phyloP scores from a whole-genome alignment of 2,113 vertebrate genomes.

The Rhegmatorhina hoffmannsi region DNA sequence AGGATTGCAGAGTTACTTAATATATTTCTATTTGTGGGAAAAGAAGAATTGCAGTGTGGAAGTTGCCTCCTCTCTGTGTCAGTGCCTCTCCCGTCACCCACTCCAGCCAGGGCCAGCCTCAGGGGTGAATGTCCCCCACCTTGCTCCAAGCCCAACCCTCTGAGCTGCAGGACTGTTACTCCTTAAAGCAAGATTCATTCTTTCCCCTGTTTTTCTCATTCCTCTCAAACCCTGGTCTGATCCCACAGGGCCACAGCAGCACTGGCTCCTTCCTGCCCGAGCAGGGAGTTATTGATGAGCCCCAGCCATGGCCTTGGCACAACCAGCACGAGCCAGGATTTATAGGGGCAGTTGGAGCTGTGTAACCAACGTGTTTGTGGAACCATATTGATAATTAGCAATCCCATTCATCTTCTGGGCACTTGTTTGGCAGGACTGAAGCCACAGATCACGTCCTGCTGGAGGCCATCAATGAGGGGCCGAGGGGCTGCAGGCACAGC shows the following conservation, averaged over 20 bases:
- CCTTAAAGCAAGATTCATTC: background rate
- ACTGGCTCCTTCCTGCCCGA: background rate
- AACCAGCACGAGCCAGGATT: background rate
- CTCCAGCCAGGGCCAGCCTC: background rate
- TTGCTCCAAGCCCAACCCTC: background rate
- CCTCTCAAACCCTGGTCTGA: background rate
- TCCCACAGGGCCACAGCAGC: background rate
- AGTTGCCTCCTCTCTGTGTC: background rate
- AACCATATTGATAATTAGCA: slow-evolving; percentile 54
- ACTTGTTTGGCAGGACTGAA: background rate
- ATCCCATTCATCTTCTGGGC: slow-evolving; percentile 41
- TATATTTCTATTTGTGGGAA: background rate
- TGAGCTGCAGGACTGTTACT: background rate
- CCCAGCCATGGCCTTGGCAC: background rate
- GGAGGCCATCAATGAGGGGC: background rate
- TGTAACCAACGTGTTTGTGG: background rate
- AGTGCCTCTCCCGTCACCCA: background rate
- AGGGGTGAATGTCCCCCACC: fast-evolving
- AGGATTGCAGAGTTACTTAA: background rate
- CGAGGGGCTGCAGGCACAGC: background rate
- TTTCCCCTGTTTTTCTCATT: background rate
- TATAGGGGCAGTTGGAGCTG: background rate
- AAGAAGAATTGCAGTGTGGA: background rate
- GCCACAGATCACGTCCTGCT: background rate
- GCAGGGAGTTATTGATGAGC: background rate